Evolutionary conservation across 1,140 invertebrate genomes (phyloP).

Genomic region (Philotrypesis tridentata): DNA sequence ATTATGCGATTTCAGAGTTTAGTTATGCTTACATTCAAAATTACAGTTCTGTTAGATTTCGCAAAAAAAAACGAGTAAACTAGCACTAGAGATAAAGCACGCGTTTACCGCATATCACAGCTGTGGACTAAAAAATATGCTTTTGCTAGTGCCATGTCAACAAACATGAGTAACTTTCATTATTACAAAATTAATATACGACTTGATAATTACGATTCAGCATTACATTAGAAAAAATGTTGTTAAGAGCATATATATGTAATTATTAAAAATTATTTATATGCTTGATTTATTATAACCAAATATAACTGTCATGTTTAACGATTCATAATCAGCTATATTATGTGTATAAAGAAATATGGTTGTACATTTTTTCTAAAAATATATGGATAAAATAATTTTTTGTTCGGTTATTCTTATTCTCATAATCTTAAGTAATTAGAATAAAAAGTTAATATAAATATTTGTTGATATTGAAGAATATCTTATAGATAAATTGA

Average conservation of each 20-base stretch:
- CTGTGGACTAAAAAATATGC: slow-evolving; percentile 41
- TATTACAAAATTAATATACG: slow-evolving; percentile 8
- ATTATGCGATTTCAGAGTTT: background rate
- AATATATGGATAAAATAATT: background rate
- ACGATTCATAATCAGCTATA: background rate
- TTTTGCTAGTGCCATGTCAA: slow-evolving; percentile 30
- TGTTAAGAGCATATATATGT: background rate
- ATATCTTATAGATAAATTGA: background rate
- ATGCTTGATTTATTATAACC: background rate
- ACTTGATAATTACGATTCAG: background rate
- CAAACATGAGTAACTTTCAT: slow-evolving; percentile 28
- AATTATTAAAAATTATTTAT: background rate
- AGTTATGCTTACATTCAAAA: background rate
- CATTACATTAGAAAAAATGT: slow-evolving; percentile 1
- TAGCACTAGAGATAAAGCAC: slow-evolving; percentile 44
- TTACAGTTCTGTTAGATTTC: slow-evolving; percentile 21
- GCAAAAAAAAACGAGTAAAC: slow-evolving; percentile 26
- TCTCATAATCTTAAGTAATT: too few species aligned
- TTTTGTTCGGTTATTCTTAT: too few species aligned
- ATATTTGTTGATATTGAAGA: background rate
- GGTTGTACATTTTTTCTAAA: background rate
- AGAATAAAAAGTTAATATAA: background rate
- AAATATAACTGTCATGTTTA: background rate
- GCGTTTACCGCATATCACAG: slow-evolving; percentile 44
- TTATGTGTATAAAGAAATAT: background rate